phyloP scores from a whole-genome alignment of 2,888 invertebrate genomes.

The Pyrochroa serraticornis region DNA sequence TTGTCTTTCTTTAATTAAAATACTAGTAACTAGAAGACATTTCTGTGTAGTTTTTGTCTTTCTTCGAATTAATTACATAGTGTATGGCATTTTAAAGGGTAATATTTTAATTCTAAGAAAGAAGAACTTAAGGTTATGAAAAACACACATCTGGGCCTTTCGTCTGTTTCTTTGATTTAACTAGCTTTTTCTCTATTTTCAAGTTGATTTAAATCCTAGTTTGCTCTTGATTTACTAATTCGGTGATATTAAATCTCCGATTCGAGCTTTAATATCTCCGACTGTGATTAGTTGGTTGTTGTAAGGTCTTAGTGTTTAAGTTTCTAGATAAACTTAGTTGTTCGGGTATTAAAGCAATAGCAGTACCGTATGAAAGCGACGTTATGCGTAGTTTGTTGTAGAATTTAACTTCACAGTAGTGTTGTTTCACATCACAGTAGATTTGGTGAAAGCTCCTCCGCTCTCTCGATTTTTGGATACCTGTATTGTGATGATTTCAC shows the following conservation, averaged over 20 bases:
- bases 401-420: constrained; percentile 46
- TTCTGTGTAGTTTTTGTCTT: too few species aligned
- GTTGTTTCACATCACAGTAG: constrained; percentile 39
- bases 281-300: background rate
- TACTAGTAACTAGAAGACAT: too few species aligned
- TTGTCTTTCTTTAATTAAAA: too few species aligned
- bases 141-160: background rate
- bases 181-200: too few species aligned
- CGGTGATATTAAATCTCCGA: constrained; percentile 2
- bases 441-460: constrained; percentile 14
- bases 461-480: constrained; percentile 5
- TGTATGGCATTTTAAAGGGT: too few species aligned
- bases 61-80: too few species aligned
- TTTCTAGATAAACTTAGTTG: constrained; percentile 17
- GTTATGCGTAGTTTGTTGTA: constrained; percentile 40
- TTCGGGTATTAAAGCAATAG: constrained; percentile 40
- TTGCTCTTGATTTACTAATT: background rate
- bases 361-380: constrained; percentile 39
- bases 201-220: background rate
- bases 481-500: constrained; percentile 7
- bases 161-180: too few species aligned
- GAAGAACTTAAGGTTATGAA: too few species aligned
- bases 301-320: constrained; percentile 18
- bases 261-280: too few species aligned
- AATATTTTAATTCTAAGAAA: too few species aligned